phyloP scores from a whole-genome alignment of 2,888 invertebrate species.

The Noctuana brunneofusca region DNA sequence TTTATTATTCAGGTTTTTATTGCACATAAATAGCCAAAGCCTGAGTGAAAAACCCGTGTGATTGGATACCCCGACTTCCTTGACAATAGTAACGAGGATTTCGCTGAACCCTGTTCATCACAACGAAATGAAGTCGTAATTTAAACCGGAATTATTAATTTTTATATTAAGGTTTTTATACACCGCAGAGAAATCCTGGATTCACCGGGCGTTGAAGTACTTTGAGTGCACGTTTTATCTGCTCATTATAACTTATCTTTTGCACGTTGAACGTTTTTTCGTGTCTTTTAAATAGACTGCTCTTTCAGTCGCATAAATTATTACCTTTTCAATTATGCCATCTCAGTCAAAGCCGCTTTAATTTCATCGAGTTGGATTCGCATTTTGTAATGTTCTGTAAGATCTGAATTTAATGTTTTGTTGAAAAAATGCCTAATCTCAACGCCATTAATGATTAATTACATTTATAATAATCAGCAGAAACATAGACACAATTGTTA shows the following conservation, averaged over 20 bases:
- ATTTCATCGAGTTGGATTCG: slow-evolving; percentile 9
- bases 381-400: not conserved
- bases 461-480: too few species aligned
- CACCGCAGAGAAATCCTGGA: slow-evolving; percentile 1
- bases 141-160: not conserved
- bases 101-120: too few species aligned
- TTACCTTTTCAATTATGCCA: slow-evolving; percentile 39
- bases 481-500: too few species aligned
- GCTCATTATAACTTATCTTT: slow-evolving; percentile 26
- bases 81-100: too few species aligned
- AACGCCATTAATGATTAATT: too few species aligned
- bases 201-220: slow-evolving; percentile 6
- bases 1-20: too few species aligned
- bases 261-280: slow-evolving; percentile 33
- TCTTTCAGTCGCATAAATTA: slow-evolving; percentile 41
- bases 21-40: too few species aligned
- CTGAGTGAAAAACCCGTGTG: too few species aligned
- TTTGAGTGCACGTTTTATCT: slow-evolving; percentile 22
- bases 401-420: too few species aligned
- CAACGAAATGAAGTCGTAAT: not conserved
- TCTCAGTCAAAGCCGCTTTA: slow-evolving; percentile 4
- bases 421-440: too few species aligned
- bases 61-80: too few species aligned
- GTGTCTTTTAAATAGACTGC: slow-evolving; percentile 36
- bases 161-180: not conserved